A percentile compares a stretch with the other conserved stretches of the same genome.
Evolutionary conservation across 2,113 vertebrate genomes (phyloP).

Genomic region (Bubalus kerabau): DNA sequence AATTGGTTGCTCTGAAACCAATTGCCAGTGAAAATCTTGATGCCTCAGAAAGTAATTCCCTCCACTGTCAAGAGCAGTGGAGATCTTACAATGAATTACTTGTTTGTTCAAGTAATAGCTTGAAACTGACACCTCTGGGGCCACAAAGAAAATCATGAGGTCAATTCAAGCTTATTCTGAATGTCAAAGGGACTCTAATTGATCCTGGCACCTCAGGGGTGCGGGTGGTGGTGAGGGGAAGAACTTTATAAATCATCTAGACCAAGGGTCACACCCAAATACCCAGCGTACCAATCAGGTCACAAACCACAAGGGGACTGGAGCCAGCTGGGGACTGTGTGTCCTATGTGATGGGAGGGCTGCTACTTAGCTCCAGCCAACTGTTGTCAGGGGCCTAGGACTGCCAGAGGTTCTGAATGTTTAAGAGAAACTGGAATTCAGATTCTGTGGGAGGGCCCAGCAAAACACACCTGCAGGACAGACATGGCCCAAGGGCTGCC

Average conservation of each 20-base stretch:
- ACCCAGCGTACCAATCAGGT: neutral
- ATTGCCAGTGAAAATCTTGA: neutral
- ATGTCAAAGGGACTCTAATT: neutral
- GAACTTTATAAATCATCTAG: neutral
- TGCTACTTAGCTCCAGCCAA: neutral
- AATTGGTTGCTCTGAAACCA: conserved; percentile 8
- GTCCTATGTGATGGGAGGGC: neutral
- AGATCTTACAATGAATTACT: neutral
- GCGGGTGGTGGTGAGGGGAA: neutral
- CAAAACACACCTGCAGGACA: neutral
- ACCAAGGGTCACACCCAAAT: neutral
- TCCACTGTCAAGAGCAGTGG: neutral
- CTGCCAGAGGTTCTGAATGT: neutral
- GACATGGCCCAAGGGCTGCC: neutral
- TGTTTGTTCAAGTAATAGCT: neutral
- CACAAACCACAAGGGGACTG: neutral
- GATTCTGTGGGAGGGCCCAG: neutral
- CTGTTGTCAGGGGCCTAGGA: neutral
- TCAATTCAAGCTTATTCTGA: neutral
- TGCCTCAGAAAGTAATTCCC: neutral
- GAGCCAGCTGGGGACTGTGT: neutral
- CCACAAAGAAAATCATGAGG: neutral
- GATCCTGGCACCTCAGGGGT: neutral
- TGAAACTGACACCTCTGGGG: neutral
- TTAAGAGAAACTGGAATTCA: neutral